phyloP scores from a whole-genome alignment of 2,113 vertebrate species.

The Chascanopsetta lugubris region DNA sequence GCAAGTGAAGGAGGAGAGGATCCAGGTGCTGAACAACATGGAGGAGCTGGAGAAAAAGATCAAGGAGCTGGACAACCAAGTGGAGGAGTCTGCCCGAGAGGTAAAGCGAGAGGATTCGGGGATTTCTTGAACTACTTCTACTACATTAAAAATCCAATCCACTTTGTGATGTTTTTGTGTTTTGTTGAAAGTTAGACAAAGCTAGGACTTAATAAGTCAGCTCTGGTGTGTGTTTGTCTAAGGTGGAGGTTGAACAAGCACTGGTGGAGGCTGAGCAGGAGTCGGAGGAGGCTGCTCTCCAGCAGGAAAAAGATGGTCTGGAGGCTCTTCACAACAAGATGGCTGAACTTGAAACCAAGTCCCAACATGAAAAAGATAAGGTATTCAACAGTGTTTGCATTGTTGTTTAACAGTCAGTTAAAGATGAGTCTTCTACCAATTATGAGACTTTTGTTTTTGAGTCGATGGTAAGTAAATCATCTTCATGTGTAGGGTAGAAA shows the following conservation, averaged over 20 bases:
- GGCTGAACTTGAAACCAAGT: slow-evolving; percentile 88
- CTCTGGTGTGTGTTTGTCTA: slow-evolving; percentile 7
- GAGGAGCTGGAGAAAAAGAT: slow-evolving; percentile 96
- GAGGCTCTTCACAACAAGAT: slow-evolving; percentile 91
- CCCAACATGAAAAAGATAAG: slow-evolving; percentile 91
- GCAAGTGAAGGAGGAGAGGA: slow-evolving; percentile 87
- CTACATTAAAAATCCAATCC: too few relatives aligned
- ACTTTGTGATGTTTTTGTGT: neutral
- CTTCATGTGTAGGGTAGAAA: neutral
- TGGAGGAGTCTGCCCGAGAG: slow-evolving; percentile 94
- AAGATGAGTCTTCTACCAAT: neutral
- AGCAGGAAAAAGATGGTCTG: slow-evolving; percentile 91
- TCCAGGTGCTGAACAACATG: slow-evolving; percentile 90
- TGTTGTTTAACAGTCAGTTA: neutral
- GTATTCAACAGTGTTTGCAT: slow-evolving; percentile 72
- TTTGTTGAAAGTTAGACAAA: neutral
- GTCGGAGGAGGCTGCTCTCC: slow-evolving; percentile 89
- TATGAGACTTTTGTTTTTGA: neutral
- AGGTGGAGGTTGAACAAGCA: slow-evolving; percentile 95
- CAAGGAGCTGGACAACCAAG: slow-evolving; percentile 95
- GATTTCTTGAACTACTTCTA: neutral
- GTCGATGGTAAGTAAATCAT: neutral
- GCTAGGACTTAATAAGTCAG: neutral
- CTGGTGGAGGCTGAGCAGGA: slow-evolving; percentile 95
- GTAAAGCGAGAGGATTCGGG: slow-evolving; percentile 65